Percentiles rank a stretch among this genome's conserved stretches.
These are phyloP conservation scores for Venusia cambrica DNA, from an alignment of 2,888 invertebrate species.

Conservation along the genomic window DNA sequence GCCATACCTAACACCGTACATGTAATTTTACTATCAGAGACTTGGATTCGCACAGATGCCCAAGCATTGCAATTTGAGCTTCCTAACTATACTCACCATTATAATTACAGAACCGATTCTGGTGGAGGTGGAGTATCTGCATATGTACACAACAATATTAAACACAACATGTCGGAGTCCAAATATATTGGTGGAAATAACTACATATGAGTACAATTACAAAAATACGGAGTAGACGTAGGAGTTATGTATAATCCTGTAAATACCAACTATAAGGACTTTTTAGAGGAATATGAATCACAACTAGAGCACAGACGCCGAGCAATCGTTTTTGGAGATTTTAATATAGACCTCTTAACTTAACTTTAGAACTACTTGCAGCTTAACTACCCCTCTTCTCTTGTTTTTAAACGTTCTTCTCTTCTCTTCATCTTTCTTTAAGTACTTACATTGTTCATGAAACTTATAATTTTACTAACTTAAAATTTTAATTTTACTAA, in stretches of 20 bases:
- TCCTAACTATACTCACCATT: slow-evolving; percentile 1
- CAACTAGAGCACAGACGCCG: no score
- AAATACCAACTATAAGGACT: no score
- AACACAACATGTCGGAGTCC: not conserved
- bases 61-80: not conserved
- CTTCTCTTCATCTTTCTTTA: no score
- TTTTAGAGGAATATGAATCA: no score
- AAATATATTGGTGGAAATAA: not conserved
- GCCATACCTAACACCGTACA: not conserved
- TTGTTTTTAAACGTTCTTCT: no score
- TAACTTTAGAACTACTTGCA: no score
- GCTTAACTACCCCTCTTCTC: no score
- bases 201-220: slow-evolving; percentile 1
- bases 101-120: not conserved
- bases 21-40: slow-evolving; percentile 1
- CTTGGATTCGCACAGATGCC: not conserved
- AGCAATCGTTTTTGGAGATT: no score
- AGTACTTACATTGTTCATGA: no score
- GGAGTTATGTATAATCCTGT: slow-evolving; percentile 1
- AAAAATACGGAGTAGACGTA: not conserved
- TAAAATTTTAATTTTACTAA: no score
- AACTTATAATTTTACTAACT: no score
- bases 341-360: no score
- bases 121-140: slow-evolving; percentile 3
- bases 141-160: not conserved